Percentiles rank a stretch among this genome's conserved stretches.
These are phyloP conservation scores for Coronaproctus castanopsis DNA, from an alignment of 2,888 invertebrate species.

Conservation along the genomic window DNA sequence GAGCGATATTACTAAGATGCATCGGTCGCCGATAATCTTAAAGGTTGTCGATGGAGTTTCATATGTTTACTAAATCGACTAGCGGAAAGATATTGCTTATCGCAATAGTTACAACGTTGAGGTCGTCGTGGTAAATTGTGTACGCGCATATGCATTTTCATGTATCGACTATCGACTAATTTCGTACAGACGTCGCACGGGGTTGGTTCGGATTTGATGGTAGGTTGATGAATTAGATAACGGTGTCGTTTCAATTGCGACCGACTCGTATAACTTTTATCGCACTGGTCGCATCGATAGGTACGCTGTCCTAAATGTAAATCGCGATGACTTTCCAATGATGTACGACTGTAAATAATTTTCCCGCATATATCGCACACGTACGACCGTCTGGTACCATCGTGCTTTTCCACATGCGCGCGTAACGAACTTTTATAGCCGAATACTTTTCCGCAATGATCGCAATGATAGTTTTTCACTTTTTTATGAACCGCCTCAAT, in stretches of 20 bases:
- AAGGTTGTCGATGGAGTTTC: background rate
- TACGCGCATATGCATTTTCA: background rate
- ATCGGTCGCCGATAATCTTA: background rate
- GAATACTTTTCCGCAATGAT: constrained; percentile 7
- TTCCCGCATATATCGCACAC: constrained; percentile 8
- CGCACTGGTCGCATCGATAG: constrained; percentile 9
- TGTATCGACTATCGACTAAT: background rate
- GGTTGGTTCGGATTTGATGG: background rate
- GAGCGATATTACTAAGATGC: too few relatives aligned
- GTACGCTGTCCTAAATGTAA: constrained; percentile 3
- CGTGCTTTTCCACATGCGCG: constrained; percentile 7
- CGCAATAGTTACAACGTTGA: background rate
- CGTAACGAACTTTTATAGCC: constrained; percentile 2
- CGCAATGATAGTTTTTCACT: constrained; percentile 1
- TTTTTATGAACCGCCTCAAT: background rate
- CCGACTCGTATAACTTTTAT: constrained; percentile 2
- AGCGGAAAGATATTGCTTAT: background rate
- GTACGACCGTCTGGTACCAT: constrained; percentile 3
- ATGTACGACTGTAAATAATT: constrained; percentile 2
- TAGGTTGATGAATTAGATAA: background rate
- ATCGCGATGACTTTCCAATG: constrained; percentile 7
- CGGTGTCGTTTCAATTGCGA: background rate
- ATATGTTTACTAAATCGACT: background rate
- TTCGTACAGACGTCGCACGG: background rate
- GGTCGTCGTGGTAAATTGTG: background rate